Evolutionary conservation across 2,888 invertebrate species (phyloP).

Genomic region (Melipona bicolor): DNA sequence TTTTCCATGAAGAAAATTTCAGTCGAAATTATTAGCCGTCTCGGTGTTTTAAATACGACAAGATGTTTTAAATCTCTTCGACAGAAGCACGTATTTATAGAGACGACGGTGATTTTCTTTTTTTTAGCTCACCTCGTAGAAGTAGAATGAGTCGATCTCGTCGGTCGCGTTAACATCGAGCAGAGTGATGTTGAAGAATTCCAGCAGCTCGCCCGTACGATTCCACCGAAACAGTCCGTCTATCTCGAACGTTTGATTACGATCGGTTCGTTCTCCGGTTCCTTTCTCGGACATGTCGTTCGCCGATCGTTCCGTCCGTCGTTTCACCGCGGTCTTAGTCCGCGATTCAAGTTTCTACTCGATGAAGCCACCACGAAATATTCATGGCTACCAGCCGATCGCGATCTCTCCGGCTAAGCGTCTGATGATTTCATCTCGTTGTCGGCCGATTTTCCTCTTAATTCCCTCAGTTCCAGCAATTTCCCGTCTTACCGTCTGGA

Average conservation of each 20-base stretch:
- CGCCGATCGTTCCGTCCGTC: not conserved
- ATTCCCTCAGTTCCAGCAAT: not conserved
- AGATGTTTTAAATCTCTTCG: not conserved
- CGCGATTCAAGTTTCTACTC: slow-evolving; percentile 33
- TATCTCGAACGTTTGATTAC: slow-evolving; percentile 37
- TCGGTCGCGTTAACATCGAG: slow-evolving; percentile 73
- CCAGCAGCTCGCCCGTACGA: slow-evolving; percentile 36
- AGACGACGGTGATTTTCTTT: not conserved
- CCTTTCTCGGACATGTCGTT: slow-evolving; percentile 58
- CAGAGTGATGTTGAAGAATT: slow-evolving; percentile 66
- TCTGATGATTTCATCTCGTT: slow-evolving; percentile 48
- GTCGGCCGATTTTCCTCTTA: not conserved
- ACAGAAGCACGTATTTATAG: slow-evolving; percentile 15
- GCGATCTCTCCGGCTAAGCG: slow-evolving; percentile 29
- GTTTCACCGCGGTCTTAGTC: not conserved
- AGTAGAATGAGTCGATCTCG: slow-evolving; percentile 84
- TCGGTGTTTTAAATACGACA: not conserved
- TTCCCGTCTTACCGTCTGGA: not conserved
- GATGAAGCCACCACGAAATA: slow-evolving; percentile 17
- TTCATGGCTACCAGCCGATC: slow-evolving; percentile 33
- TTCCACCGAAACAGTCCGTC: not conserved
- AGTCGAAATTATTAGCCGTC: not conserved
- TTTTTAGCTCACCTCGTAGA: slow-evolving; percentile 82
- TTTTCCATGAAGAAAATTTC: not conserved
- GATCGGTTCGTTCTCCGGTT: slow-evolving; percentile 23